Base-by-base conservation (phyloP, 2,113 vertebrate species). In the Gnathonemus longibarbis region DNA sequence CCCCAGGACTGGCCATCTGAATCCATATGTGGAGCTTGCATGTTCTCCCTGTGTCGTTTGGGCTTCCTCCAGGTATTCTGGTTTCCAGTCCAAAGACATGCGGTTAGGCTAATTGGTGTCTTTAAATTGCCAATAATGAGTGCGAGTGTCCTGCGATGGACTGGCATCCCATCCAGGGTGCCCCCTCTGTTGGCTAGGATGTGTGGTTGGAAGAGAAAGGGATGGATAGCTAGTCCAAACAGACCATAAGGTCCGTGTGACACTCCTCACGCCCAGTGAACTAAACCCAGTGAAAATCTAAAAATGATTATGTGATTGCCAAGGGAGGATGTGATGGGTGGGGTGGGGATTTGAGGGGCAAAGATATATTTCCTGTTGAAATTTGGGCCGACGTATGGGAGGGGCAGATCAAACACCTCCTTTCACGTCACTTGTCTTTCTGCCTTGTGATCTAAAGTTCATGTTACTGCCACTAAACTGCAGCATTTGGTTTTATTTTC, bases 341-440 rank as follows among this genome's bases (percentile, higher is more conserved):
- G 56, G 19, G 19, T n/a, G 49, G 49, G 17, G 19, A 0, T 58
- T 58, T 77, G 2, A 5, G 88, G 86, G 91, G 93, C 49, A 95
- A 94, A 93, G 93, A 94, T 94, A 87, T 88, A 90, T 53, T 62
- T 90, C 17, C 90, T 90, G 89, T 5, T 90, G 94, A 94, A 94
- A 93, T 27, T 21, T 53, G 17, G 17, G 5, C 17, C 94, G 93
- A 94, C 90, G 62, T 91, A 94, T 93, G 91, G 87, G 87, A 17
- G 35, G 88, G 91, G 89, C 90, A 90, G 58, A 92, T 91, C 92
- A 91, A 93, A 93, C 92, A 89, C 91, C 93, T 94, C 93, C 92
- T 92, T 94, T 92, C 11, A 89, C 39, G 70, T 94, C 94, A 94
- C 92, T 92, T 91, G 24, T 27, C 24, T 91, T 91, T 91, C 93